Evolutionary conservation across 2,797 vertebrate species (phyloP), one percentile per base, ranked within the genome.

Genomic region (Sarcophilus harrisii): DNA sequence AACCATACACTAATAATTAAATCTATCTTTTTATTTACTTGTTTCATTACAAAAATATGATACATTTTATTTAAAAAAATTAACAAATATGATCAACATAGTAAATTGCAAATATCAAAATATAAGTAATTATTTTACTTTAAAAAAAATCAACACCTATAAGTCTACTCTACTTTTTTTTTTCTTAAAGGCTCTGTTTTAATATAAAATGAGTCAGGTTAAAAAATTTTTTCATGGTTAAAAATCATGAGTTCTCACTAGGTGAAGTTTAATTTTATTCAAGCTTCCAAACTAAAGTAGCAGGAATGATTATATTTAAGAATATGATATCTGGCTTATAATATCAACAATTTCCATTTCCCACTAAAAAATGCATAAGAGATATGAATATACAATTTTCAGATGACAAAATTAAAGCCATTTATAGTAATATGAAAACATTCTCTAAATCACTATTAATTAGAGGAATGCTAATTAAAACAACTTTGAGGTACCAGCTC

Each of bases 211-310:
- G 73, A 57, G 0, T 90, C 45, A 94, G 4, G 81, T n/a, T 90
- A 87, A 66, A 5, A 5, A n/a, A 27, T 27, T 58, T 81, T 6
- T 24, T 93, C 58, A 58, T 91, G 58, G 90, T 87, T 49, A 59
- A 95, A 91, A 96, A 92, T 95, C 30, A 91, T 90, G 6, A 73
- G 93, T 59, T 89, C 2, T 89, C 24, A 54, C 8, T 29, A 14
- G 27, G 49, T 92, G 13, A 30, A 94, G 45, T 95, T 58, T 95
- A 58, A 95, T 94, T 96, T 57, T 58, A 95, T 91, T 95, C 73
- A 93, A 90, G 32, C 3, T 92, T 96, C n/a, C 94, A 38, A 94
- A 49, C 49, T 90, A 96, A 94, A 29, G 28, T 93, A 73, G 14
- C 92, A 62, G 66, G 93, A 95, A 92, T 90, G 95, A 95, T 59